Conservation (phyloP, 2,888 invertebrate species). For the Eupelmus urozonus region DNA sequence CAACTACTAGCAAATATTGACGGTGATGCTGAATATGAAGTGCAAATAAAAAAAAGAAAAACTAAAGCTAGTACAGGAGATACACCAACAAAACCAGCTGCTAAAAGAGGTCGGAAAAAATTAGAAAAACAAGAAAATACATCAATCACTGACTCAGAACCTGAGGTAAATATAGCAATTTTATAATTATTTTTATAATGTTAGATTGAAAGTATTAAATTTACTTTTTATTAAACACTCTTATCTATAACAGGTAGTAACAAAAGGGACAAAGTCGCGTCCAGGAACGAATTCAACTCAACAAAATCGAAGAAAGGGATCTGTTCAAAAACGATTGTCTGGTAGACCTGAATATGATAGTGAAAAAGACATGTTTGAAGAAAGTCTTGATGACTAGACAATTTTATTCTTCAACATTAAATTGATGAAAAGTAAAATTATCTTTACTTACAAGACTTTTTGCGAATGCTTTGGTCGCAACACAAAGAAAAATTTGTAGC, state of each 20-base stretch:
- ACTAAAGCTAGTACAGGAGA: constrained; percentile 44
- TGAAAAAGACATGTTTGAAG: constrained; percentile 69
- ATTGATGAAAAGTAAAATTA: constrained; percentile 30
- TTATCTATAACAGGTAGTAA: constrained; percentile 62
- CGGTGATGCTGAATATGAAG: constrained; percentile 71
- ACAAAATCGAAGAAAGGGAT: constrained; percentile 44
- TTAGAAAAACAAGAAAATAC: constrained; percentile 42
- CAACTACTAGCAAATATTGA: constrained; percentile 67
- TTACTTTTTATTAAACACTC: constrained; percentile 10
- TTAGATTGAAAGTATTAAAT: neutral
- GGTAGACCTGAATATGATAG: constrained; percentile 59
- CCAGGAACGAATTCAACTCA: constrained; percentile 55
- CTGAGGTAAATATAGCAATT: constrained; percentile 64
- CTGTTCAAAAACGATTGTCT: constrained; percentile 41
- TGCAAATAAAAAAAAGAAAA: constrained; percentile 70
- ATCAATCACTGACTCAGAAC: constrained; percentile 65
- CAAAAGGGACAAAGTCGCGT: constrained; percentile 67
- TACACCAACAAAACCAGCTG: constrained; percentile 47
- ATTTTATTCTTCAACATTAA: constrained; percentile 24
- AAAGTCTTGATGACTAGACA: constrained; percentile 51
- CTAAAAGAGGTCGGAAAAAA: constrained; percentile 60
- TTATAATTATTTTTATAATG: constrained; percentile 19
- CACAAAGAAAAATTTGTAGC: constrained; percentile 21
- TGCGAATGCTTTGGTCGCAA: constrained; percentile 34
- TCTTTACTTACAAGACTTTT: constrained; percentile 32